Conservation (phyloP, 2,888 invertebrate species). For the Callinectes sapidus region DNA sequence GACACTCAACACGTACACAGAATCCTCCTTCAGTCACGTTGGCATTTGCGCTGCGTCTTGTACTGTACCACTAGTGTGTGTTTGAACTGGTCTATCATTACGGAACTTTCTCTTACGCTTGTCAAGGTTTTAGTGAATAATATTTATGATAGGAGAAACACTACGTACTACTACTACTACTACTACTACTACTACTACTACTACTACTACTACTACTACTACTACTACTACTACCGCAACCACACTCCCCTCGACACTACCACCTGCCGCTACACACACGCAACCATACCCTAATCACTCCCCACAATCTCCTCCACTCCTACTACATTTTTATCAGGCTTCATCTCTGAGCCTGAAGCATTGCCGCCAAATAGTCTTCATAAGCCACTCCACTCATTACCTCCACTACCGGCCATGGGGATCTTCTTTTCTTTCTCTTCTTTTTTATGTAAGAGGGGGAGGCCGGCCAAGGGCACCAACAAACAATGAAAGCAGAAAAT, state of each 20-base stretch:
- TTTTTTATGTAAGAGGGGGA: neutral
- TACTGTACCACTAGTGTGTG: neutral
- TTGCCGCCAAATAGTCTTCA: neutral
- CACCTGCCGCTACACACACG: neutral
- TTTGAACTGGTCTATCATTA: neutral
- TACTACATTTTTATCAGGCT: neutral
- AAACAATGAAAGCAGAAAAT: too few relatives aligned
- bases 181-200: constrained; percentile 1
- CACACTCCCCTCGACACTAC: neutral
- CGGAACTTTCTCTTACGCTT: too few relatives aligned
- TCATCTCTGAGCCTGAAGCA: neutral
- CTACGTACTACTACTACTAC: neutral
- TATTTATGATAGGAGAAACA: neutral
- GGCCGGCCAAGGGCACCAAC: too few relatives aligned
- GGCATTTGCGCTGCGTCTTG: neutral
- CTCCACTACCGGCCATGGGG: neutral
- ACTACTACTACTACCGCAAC: neutral
- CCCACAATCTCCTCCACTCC: neutral
- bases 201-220: neutral
- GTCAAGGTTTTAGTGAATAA: too few relatives aligned
- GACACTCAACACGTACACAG: neutral
- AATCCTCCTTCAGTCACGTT: neutral
- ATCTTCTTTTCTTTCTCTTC: neutral
- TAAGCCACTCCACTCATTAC: neutral
- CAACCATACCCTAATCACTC: neutral